Base-by-base conservation (phyloP, 2,888 invertebrate species). In the Hyles lineata region DNA sequence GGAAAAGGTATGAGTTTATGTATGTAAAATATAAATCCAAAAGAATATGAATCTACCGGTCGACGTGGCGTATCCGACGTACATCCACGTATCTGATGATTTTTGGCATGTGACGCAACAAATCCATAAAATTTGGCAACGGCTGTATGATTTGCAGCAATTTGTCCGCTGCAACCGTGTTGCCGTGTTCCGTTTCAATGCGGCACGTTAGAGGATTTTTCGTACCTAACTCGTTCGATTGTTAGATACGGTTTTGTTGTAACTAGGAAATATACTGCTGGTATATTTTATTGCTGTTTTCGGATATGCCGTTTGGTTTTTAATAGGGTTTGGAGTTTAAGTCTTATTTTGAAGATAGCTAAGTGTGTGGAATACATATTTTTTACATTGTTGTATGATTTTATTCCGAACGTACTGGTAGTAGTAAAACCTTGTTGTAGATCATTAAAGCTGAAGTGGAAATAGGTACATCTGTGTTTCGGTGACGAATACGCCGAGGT, bases 41-140 rank as follows among this genome's bases (percentile, higher is more conserved):
- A 35, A 35, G 8, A 8, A 43, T 43, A 3, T 43, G 11, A 43
- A 15, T 11, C 43, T 35, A 25, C n/a, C 21, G 35, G n/a, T 11
- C 35, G 9, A 63, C n/a, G n/a, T 8, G 5, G 32, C n/a, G 75
- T 74, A 71, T 71, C 70, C 74, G 77, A 82, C 80, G 84, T 87
- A 85, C 86, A 79, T 74, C 74, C 74, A 74, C 74, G 74, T 77
- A 80, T 77, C 78, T 85, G 86, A 87, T 85, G 81, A 85, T 82
- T 79, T 85, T 76, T 79, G 74, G 78, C 80, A 79, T 78, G 79
- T 77, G 75, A 59, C 63, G 21, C 17, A 76, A 72, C 32, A 73
- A 71, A 70, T 35, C 60, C 60, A 71, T 71, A 59, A 43, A 71
- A 71, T 67, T 67, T 67, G 67, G 67, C 67, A 67, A 50, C 67